Evolutionary conservation across 2,113 vertebrate genomes (phyloP), one percentile per base, ranked within the genome.

Genomic region (Lethenteron reissneri): DNA sequence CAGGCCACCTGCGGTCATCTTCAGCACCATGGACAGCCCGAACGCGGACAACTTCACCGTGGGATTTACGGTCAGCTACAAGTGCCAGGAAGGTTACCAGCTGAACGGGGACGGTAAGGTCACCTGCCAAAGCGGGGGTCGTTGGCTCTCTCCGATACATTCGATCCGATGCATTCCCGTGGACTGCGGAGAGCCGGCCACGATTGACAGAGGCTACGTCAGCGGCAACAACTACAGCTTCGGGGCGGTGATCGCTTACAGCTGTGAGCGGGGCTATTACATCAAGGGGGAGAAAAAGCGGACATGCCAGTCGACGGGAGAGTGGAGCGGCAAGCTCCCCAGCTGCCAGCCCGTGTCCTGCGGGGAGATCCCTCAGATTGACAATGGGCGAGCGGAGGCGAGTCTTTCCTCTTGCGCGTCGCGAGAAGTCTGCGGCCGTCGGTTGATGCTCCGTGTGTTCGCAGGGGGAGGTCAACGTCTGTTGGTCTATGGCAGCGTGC

Each of bases 251-350:
- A 84, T 99, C 75, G 94, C 94, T 10, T 97, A 99, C 58, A 92
- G 87, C 80, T 99, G 94, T 77, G 83, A 86, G 76, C 87, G 81
- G 19, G 94, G 94, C 0, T 97, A 86, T 79, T 78, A 92, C 72
- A 95, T 99, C 76, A 86, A 87, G 76, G 92, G 89, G 56, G 88
- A 95, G 76, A 99, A 99, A 81, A 94, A 85, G 76, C 83, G 88
- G 58, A 91, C 85, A 8, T 99, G 94, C 56, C 85, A 88, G 73
- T 90, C 89, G 73, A 85, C 86, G 1, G 94, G 94, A 14, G 85
- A 85, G 21, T 99, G 94, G 94, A 89, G 88, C 60, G 84, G 85
- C 71, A 80, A 72, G 69, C 79, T 86, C 58, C 94, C 94, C 10
- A 83, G 82, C 0, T 99, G 94, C 77, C 84, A 86, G 13, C 94